These are phyloP conservation scores for Branchinecta lynchi DNA, from an alignment of 1,140 invertebrate genomes.

Conservation along the genomic window DNA sequence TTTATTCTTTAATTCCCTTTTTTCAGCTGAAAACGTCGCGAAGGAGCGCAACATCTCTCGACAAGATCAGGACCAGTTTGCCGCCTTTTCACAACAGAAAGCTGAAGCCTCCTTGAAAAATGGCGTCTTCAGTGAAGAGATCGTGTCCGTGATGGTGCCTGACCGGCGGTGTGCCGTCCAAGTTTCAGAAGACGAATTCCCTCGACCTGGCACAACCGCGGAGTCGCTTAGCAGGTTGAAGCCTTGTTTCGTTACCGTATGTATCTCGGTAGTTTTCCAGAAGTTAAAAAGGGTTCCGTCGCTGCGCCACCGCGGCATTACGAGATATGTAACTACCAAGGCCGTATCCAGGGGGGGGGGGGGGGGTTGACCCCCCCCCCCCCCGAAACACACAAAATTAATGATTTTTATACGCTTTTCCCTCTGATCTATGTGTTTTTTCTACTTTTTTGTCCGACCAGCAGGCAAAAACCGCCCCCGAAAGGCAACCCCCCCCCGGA, in stretches of 20 bases:
- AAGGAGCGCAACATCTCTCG: slow-evolving; percentile 49
- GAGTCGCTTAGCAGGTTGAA: slow-evolving; percentile 43
- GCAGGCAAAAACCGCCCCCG: too few species aligned
- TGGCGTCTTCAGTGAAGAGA: slow-evolving; percentile 54
- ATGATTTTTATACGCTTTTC: too few species aligned
- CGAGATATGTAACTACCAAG: background rate
- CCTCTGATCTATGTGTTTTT: too few species aligned
- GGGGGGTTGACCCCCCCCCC: too few species aligned
- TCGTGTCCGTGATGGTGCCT: slow-evolving; percentile 42
- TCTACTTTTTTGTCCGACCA: too few species aligned
- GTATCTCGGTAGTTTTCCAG: background rate
- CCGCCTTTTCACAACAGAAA: slow-evolving; percentile 52
- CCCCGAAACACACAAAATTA: too few species aligned
- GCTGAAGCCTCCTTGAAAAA: slow-evolving; percentile 43
- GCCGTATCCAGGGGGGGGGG: too few species aligned
- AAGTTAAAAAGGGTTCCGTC: background rate
- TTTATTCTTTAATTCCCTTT: background rate
- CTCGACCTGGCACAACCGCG: slow-evolving; percentile 41
- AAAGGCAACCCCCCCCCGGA: too few species aligned
- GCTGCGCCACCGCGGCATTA: background rate
- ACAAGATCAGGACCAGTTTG: slow-evolving; percentile 58
- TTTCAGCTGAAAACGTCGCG: slow-evolving; percentile 58
- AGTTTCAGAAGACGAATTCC: slow-evolving; percentile 48
- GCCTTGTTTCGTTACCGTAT: slow-evolving; percentile 45
- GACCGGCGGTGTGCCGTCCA: slow-evolving; percentile 36